Evolutionary conservation across 2,888 invertebrate species (phyloP).

Genomic region (Leucozona laternaria): DNA sequence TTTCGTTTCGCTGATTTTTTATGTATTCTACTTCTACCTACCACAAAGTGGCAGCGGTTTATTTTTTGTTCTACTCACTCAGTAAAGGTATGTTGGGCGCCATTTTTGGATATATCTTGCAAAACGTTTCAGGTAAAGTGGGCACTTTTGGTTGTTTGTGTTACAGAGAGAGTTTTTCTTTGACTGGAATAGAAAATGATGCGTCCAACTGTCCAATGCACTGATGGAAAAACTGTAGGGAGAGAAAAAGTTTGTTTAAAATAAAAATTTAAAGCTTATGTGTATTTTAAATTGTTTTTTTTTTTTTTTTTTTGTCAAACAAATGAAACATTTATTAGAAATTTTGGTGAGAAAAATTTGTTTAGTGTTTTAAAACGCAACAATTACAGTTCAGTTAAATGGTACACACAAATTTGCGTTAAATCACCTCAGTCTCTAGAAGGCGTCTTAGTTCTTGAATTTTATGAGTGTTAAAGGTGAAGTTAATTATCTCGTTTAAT

Average conservation of each 20-base stretch:
- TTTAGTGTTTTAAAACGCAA: too few relatives aligned
- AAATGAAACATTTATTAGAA: too few relatives aligned
- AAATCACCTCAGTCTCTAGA: too few relatives aligned
- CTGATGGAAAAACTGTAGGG: not conserved
- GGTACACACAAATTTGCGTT: too few relatives aligned
- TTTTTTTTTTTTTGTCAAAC: too few relatives aligned
- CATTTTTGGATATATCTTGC: not conserved
- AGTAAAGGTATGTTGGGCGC: not conserved
- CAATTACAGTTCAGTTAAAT: too few relatives aligned
- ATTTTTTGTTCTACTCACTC: conserved; percentile 9
- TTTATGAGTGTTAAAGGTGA: too few relatives aligned
- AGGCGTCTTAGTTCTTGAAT: too few relatives aligned
- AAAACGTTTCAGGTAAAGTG: conserved; percentile 1
- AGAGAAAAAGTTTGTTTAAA: not conserved
- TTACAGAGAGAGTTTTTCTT: not conserved
- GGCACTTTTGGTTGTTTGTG: not conserved
- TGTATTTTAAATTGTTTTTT: too few relatives aligned
- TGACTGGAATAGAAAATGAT: conserved; percentile 5
- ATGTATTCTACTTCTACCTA: not conserved
- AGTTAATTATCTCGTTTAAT: too few relatives aligned
- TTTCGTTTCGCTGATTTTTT: not conserved
- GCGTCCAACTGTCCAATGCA: not conserved
- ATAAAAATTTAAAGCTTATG: not conserved
- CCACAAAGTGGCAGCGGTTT: conserved; percentile 57
- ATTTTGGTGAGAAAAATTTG: too few relatives aligned